Base-by-base conservation (phyloP, 2,888 invertebrate genomes). In the Cryptops parisi region DNA sequence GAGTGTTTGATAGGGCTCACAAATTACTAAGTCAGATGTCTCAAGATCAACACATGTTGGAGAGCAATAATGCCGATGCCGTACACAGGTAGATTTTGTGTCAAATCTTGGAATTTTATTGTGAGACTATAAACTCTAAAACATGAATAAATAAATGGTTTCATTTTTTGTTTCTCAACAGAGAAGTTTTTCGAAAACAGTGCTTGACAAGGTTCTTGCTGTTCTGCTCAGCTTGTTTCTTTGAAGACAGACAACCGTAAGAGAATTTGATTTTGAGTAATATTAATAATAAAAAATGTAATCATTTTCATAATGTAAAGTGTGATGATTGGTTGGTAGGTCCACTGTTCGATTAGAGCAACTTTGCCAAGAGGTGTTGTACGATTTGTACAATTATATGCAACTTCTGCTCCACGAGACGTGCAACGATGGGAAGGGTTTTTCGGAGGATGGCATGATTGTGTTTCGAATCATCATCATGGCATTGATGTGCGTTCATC, bases 401-500 rank as follows among this genome's bases (percentile, higher is more conserved):
- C 76, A 76, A 55, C 64, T 65, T 55, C 19, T 17, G 19, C 19
- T 24, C 12, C 48, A 9, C 9, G 26, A 12, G 38, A 33, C 19
- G 19, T 19, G 27, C 38, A 33, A 23, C n/a, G n/a, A n/a, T n/a
- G n/a, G n/a, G n/a, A n/a, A n/a, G n/a, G n/a, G n/a, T n/a, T 22
- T 6, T 46, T 6, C 21, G 9, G 63, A 68, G 59, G 60, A 60
- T 53, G 60, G 59, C 9, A 58, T 80, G 81, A 58, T 84, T 62
- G 75, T 89, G 52, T 86, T 87, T 64, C 89, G 87, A 72, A 80
- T 90, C 54, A 77, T 84, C 9, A 77, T 82, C 50, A 84, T 89
- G 62, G 81, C 84, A 61, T 74, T 91, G 53, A 81, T 88, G 65
- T 84, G 85, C 55, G 77, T 88, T 59, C 76, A 81, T 25, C 41